phyloP scores from a whole-genome alignment of 2,113 vertebrate species.

The Clarias magur region DNA sequence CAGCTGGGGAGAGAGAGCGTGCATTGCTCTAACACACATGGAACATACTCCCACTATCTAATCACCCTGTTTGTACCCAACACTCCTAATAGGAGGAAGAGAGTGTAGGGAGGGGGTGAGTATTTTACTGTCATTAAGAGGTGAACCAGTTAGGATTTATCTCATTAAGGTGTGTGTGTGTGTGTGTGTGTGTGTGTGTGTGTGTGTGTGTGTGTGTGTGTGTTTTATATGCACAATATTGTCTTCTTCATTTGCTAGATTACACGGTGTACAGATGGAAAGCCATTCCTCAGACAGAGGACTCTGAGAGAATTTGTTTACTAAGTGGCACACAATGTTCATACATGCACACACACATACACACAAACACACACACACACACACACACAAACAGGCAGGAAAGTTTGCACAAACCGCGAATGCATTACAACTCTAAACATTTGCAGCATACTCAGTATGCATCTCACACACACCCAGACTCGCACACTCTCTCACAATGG shows the following conservation, averaged over 20 bases:
- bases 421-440: constrained; percentile 38
- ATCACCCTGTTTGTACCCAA: constrained; percentile 51
- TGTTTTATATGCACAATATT: neutral
- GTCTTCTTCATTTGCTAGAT: constrained; percentile 11
- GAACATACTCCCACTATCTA: constrained; percentile 56
- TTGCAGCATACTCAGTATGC: constrained; percentile 50
- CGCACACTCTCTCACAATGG: constrained; percentile 47
- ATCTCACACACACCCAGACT: constrained; percentile 42
- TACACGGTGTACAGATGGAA: constrained; percentile 13
- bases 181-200: constrained; percentile 51
- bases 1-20: constrained; percentile 52
- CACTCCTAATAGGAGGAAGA: constrained; percentile 48
- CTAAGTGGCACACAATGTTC: constrained; percentile 14
- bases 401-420: constrained; percentile 28
- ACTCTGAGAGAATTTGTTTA: constrained; percentile 33
- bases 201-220: constrained; percentile 42
- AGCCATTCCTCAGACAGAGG: constrained; percentile 29
- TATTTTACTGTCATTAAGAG: constrained; percentile 56
- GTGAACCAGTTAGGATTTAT: constrained; percentile 46
- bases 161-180: constrained; percentile 44
- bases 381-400: constrained; percentile 30
- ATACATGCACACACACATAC: constrained; percentile 1
- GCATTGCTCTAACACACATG: constrained; percentile 44
- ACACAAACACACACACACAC: constrained; percentile 30
- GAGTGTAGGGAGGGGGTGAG: constrained; percentile 41